Conservation (phyloP, 2,797 vertebrate genomes). For the Erpetoichthys calabaricus region DNA sequence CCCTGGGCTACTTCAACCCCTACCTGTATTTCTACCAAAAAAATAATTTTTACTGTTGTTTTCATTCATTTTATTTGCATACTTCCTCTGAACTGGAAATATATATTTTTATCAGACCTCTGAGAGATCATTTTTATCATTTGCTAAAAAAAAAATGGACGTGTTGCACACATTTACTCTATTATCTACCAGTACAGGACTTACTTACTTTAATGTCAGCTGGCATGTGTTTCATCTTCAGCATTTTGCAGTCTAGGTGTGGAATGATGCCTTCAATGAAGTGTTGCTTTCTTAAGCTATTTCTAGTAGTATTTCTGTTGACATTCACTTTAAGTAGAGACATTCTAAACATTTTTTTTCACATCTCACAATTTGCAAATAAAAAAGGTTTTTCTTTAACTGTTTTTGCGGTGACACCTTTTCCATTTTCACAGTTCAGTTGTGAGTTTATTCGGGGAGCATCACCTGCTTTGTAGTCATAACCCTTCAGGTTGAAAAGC, state of each 20-base stretch:
- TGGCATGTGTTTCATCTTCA: constrained; percentile 3
- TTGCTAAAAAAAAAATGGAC: too few species aligned
- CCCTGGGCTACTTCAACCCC: too few species aligned
- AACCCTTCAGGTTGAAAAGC: too few species aligned
- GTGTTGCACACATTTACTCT: too few species aligned
- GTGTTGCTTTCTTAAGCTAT: neutral
- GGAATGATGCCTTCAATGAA: neutral
- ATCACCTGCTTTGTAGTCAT: neutral
- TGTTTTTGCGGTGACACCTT: neutral
- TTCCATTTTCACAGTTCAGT: neutral
- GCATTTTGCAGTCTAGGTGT: neutral
- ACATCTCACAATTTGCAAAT: neutral
- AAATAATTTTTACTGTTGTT: too few species aligned
- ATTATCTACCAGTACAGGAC: too few species aligned
- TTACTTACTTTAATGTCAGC: neutral
- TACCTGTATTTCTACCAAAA: too few species aligned
- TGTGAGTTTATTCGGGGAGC: neutral
- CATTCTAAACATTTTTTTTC: neutral
- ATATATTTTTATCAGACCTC: neutral
- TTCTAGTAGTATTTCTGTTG: constrained; percentile 1
- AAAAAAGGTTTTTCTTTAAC: neutral
- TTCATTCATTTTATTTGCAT: too few species aligned
- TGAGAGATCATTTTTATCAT: neutral
- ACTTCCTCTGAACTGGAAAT: too few species aligned
- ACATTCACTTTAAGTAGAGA: neutral